Evolutionary conservation across 2,888 invertebrate species (phyloP).

Genomic region (Orthosia gracilis): DNA sequence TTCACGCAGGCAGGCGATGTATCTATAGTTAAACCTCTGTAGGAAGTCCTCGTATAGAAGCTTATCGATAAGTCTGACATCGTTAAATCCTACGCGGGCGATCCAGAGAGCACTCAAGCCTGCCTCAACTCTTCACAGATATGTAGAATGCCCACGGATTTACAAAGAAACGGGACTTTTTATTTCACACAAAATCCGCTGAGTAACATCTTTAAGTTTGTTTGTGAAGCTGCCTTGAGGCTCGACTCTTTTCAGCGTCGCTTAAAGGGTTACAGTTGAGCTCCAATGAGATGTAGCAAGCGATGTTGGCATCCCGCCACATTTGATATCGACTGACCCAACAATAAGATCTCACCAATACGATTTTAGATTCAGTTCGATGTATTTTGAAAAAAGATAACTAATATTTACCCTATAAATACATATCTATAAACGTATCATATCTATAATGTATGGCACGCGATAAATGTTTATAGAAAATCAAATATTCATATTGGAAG

Average conservation of each 20-base stretch:
- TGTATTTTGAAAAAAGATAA: conserved; percentile 14
- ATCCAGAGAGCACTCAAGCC: conserved; percentile 73
- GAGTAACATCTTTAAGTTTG: conserved; percentile 41
- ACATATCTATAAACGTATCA: no score
- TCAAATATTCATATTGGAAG: conserved; percentile 22
- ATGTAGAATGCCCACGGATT: conserved; percentile 68
- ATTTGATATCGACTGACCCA: conserved; percentile 41
- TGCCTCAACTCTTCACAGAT: conserved; percentile 70
- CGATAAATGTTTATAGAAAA: background rate
- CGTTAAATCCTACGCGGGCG: conserved; percentile 76
- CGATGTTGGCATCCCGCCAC: conserved; percentile 48
- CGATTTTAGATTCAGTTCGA: conserved; percentile 31
- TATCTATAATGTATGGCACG: no score
- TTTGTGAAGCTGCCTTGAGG: conserved; percentile 38
- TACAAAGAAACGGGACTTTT: conserved; percentile 52
- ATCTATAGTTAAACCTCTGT: conserved; percentile 55
- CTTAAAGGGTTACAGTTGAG: conserved; percentile 40
- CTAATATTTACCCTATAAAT: conserved; percentile 20
- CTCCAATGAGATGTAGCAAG: conserved; percentile 47
- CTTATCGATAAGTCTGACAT: conserved; percentile 72
- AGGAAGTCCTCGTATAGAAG: conserved; percentile 60
- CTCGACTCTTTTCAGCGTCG: conserved; percentile 28
- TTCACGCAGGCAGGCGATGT: conserved; percentile 42
- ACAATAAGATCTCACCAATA: conserved; percentile 37
- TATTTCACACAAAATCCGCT: conserved; percentile 31